Conservation (phyloP, 2,888 invertebrate species). For the Oscheius sp. region DNA sequence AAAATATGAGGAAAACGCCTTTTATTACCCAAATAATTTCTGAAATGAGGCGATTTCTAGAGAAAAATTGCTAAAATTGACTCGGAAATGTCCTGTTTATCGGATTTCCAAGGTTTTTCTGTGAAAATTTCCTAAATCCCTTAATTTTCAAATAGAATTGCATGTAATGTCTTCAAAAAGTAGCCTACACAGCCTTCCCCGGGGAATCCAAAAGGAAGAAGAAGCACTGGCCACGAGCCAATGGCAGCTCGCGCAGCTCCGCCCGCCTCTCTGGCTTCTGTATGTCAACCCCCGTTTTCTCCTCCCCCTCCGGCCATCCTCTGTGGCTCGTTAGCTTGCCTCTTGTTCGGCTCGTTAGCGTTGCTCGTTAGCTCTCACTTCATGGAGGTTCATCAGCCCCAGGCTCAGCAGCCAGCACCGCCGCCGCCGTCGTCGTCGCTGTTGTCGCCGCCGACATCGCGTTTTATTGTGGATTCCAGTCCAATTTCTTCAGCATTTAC, state of each 20-base stretch:
- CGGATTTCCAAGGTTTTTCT: too few species aligned
- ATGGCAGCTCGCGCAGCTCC: too few species aligned
- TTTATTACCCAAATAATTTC: too few species aligned
- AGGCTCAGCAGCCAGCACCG: conserved; percentile 6
- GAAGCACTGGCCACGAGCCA: too few species aligned
- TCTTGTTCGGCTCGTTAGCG: conserved; percentile 42
- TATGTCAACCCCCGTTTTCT: neutral
- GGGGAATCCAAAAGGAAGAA: too few species aligned
- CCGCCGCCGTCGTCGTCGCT: conserved; percentile 8
- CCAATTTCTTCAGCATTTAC: neutral
- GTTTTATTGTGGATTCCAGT: conserved; percentile 8
- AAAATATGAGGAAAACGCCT: too few species aligned
- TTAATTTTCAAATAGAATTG: too few species aligned
- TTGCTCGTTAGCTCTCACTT: conserved; percentile 30
- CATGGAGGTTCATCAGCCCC: conserved; percentile 56
- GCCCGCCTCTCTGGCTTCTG: too few species aligned
- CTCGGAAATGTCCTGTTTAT: too few species aligned
- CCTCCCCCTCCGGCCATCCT: conserved; percentile 20
- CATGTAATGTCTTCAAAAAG: neutral
- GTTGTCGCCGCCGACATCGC: neutral
- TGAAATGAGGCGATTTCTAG: too few species aligned
- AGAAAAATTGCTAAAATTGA: too few species aligned
- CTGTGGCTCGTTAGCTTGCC: conserved; percentile 33
- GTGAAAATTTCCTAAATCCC: too few species aligned
- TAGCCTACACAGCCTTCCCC: neutral